Conservation (phyloP, 2,797 vertebrate genomes). For the Girardinus metallicus region DNA sequence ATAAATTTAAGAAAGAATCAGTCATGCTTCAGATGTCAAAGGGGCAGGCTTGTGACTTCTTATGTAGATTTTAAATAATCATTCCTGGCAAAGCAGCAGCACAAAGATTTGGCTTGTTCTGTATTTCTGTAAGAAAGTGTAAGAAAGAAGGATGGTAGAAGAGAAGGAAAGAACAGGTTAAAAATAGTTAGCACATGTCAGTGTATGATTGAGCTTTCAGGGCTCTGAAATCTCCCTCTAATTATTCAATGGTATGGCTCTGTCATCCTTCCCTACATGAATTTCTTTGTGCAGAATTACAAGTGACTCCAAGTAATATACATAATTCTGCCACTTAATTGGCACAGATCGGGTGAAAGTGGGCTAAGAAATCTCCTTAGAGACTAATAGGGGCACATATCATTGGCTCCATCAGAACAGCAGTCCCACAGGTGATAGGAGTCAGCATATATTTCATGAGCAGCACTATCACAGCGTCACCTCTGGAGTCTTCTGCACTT, state of each 20-base stretch:
- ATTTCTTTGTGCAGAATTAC: conserved; percentile 84
- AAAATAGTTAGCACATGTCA: conserved; percentile 88
- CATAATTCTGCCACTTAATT: conserved; percentile 98
- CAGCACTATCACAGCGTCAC: conserved; percentile 82
- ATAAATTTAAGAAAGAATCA: conserved; percentile 22
- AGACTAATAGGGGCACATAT: conserved; percentile 93
- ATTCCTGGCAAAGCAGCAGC: conserved; percentile 39
- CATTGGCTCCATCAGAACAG: conserved; percentile 93
- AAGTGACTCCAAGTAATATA: conserved; percentile 93
- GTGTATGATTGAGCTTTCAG: conserved; percentile 87
- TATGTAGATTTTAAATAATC: conserved; percentile 31
- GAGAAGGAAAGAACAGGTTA: conserved; percentile 79
- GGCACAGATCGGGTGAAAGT: conserved; percentile 90
- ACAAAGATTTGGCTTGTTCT: conserved; percentile 63
- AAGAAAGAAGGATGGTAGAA: conserved; percentile 51
- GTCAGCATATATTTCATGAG: conserved; percentile 92
- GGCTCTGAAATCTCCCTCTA: conserved; percentile 91
- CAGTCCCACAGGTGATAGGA: conserved; percentile 91
- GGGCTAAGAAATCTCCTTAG: conserved; percentile 88
- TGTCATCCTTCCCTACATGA: conserved; percentile 88
- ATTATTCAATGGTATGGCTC: conserved; percentile 92
- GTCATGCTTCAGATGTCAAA: conserved; percentile 25
- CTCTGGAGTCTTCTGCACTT: conserved; percentile 81
- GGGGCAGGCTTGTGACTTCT: conserved; percentile 1
- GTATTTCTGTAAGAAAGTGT: conserved; percentile 39